phyloP scores from a whole-genome alignment of 1,140 invertebrate species.

The Apolygus lucorum region DNA sequence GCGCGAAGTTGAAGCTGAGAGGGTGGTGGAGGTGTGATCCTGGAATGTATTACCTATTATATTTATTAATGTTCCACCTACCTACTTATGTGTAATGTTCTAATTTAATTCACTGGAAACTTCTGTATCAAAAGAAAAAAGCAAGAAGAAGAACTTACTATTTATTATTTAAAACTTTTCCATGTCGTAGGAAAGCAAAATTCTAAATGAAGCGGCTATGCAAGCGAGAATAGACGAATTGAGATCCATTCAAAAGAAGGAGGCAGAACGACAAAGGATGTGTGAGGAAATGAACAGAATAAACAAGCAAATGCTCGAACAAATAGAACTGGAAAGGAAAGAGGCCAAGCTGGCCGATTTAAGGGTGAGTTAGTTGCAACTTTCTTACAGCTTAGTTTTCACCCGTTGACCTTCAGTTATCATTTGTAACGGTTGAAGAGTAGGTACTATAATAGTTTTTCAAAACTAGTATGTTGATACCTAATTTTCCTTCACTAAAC shows the following conservation, averaged over 20 bases:
- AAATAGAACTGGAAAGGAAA: constrained; percentile 47
- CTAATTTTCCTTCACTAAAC: background rate
- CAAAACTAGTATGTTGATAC: too few relatives aligned
- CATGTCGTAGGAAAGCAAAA: constrained; percentile 47
- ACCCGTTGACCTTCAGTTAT: too few relatives aligned
- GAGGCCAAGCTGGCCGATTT: constrained; percentile 51
- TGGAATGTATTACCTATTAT: too few relatives aligned
- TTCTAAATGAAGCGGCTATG: constrained; percentile 48
- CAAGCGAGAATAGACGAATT: constrained; percentile 47
- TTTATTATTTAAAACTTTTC: too few relatives aligned
- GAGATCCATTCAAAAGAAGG: constrained; percentile 39
- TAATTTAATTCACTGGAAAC: too few relatives aligned
- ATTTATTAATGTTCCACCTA: too few relatives aligned
- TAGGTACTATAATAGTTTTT: too few relatives aligned
- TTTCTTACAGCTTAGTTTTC: too few relatives aligned
- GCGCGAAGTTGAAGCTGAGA: constrained; percentile 50
- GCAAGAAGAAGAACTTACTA: too few relatives aligned
- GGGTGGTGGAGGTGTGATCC: constrained; percentile 51
- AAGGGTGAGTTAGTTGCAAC: constrained; percentile 39
- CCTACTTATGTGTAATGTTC: too few relatives aligned
- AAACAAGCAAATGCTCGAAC: constrained; percentile 47
- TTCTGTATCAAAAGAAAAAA: too few relatives aligned
- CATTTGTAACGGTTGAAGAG: too few relatives aligned
- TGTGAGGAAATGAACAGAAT: constrained; percentile 47
- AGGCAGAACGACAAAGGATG: constrained; percentile 40